Base-by-base conservation (phyloP, 2,797 vertebrate genomes). In the Schizopygopsis pylzovi region DNA sequence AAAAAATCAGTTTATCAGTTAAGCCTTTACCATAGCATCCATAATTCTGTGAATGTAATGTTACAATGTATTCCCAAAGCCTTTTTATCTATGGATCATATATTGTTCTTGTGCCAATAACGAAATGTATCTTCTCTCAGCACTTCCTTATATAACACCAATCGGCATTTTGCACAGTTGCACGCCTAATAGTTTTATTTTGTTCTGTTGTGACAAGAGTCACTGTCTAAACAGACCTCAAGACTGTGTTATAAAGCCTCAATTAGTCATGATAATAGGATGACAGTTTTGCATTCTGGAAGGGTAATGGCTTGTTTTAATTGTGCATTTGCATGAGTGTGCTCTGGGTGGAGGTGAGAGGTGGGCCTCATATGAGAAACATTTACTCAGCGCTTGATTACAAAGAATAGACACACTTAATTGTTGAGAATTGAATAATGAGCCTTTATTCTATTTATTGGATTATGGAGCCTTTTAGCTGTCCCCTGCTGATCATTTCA, bases 321-420 rank as follows among this genome's bases (percentile, higher is more conserved):
- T 87, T 73, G 86, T 80, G 81, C 68, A 83, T 83, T 73, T 87
- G 86, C 86, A 65, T 80, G 86, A 79, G 63, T n/a, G 45, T n/a
- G 16, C 54, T 72, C 43, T 43, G n/a, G 45, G 39, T 73, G 41
- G 20, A 85, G 84, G 77, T 73, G 68, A 79, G 77, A 79, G 77
- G 67, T 85, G 77, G 49, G 77, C 54, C 68, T 72, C 41, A 28
- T 49, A 52, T 80, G 52, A 85, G 54, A 73, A 85, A 85, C 54
- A 73, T 80, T 52, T 61, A 84, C 72, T 41, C 56, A 52, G 78
- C 39, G 15, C 25, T 72, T 61, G 43, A 61, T 80, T 80, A 73
- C 16, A 65, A 73, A 85, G 43, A 80, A 79, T 25, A 85, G 77
- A 85, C 52, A 20, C 77, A 37, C 52, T 59, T 79, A 85, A 80